Evolutionary conservation across 2,888 invertebrate species (phyloP), one percentile per base, ranked within the genome.

Genomic region (Listrodromus nycthemerus): DNA sequence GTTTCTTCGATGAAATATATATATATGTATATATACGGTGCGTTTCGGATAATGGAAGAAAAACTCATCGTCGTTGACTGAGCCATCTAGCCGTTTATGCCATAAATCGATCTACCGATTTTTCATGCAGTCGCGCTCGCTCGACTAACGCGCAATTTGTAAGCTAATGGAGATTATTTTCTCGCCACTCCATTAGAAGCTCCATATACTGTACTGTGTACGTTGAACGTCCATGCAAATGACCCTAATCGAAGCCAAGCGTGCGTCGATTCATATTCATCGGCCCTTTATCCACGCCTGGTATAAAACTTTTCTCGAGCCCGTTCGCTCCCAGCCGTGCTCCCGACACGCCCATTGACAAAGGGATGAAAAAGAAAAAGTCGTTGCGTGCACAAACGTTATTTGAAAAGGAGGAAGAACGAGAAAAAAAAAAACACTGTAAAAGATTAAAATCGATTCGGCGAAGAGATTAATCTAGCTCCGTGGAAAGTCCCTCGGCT

Each of bases 211-310:
- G 52, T 65, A 61, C 48, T 71, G 19, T 73, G 41, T 24, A 50
- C 61, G 21, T 71, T 48, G 63, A 80, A 82, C 75, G 82, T 80
- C 78, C 81, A 88, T 88, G 88, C 86, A 88, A 88, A 88, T 86
- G 78, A 82, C 65, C 83, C 55, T 85, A 86, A 88, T 88, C 86
- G 88, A 87, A 84, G 80, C 83, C 76, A 76, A 83, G 70, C 83
- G 83, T 83, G 75, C 71, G 65, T 84, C 84, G 84, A 87, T 88
- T 87, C 87, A 87, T 88, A 87, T 87, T 88, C 88, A 87, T 84
- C 80, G 83, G 61, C 66, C 75, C 78, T 85, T 84, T 81, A 87
- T 85, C 83, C 79, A 67, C 80, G 80, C 82, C 71, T 21, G 70
- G 63, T 70, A 63, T 19, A 24, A 70, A 79, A 82, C 77, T 77